phyloP scores from a whole-genome alignment of 2,888 invertebrate genomes.

The Spatulosminthurus flaviceps region DNA sequence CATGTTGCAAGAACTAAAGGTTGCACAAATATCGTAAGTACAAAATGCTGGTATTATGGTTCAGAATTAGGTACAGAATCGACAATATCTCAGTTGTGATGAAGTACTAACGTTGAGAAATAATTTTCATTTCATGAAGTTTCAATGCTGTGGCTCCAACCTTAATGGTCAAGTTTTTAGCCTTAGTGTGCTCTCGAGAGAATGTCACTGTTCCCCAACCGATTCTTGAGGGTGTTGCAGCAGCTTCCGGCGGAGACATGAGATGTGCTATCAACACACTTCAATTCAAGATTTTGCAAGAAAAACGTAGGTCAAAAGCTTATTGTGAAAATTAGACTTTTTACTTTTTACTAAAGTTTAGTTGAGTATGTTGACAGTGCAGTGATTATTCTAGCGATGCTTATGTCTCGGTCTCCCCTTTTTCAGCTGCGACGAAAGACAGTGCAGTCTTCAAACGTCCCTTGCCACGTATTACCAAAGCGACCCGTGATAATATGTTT shows the following conservation, averaged over 20 bases:
- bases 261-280: slow-evolving; percentile 83
- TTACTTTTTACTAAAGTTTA: slow-evolving; percentile 3
- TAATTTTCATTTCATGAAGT: no score
- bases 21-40: slow-evolving; percentile 45
- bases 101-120: not conserved
- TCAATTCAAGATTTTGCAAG: slow-evolving; percentile 81
- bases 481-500: slow-evolving; percentile 32
- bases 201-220: slow-evolving; percentile 64
- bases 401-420: no score
- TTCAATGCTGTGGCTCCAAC: slow-evolving; percentile 69
- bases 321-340: not conserved
- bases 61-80: no score
- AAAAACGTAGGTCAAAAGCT: slow-evolving; percentile 71
- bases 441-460: slow-evolving; percentile 31
- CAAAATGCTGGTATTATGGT: not conserved
- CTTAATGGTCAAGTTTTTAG: slow-evolving; percentile 77
- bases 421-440: not conserved
- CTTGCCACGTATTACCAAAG: not conserved
- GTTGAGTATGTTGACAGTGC: not conserved
- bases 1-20: slow-evolving; percentile 71
- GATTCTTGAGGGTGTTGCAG: slow-evolving; percentile 75
- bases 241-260: slow-evolving; percentile 81
- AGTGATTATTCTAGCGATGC: no score
- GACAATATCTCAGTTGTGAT: no score
- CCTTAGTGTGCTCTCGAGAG: slow-evolving; percentile 71